These are phyloP conservation scores for Acanthochromis polyacanthus DNA, from an alignment of 2,113 vertebrate genomes.

Conservation along the genomic window DNA sequence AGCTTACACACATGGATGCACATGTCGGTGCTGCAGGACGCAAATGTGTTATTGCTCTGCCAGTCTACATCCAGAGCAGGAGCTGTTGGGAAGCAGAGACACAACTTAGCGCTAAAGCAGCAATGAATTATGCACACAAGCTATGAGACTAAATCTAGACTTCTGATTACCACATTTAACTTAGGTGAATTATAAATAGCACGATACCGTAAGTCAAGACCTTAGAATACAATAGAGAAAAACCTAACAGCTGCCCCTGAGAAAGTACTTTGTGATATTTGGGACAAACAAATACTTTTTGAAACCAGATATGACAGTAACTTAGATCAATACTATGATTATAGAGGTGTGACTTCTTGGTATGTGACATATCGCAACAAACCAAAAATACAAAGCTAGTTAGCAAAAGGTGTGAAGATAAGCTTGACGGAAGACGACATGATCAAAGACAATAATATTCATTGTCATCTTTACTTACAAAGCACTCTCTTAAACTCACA, in stretches of 20 bases:
- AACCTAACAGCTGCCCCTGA: too few species aligned
- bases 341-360: not conserved
- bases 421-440: too few species aligned
- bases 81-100: conserved; percentile 78
- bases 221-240: too few species aligned
- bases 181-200: too few species aligned
- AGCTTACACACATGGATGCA: conserved; percentile 99
- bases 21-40: conserved; percentile 99
- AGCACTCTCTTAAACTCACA: too few species aligned
- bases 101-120: conserved; percentile 14
- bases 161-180: not conserved
- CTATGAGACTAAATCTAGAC: not conserved
- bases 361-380: not conserved
- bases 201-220: too few species aligned
- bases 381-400: not conserved
- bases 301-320: too few species aligned
- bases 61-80: conserved; percentile 98
- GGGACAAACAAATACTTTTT: too few species aligned
- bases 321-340: not conserved
- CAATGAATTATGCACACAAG: not conserved
- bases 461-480: too few species aligned
- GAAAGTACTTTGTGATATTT: too few species aligned
- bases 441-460: too few species aligned
- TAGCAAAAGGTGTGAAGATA: not conserved
- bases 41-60: conserved; percentile 99